These are phyloP conservation scores for Vanacampus margaritifer DNA, from an alignment of 2,113 vertebrate genomes.

Conservation along the genomic window DNA sequence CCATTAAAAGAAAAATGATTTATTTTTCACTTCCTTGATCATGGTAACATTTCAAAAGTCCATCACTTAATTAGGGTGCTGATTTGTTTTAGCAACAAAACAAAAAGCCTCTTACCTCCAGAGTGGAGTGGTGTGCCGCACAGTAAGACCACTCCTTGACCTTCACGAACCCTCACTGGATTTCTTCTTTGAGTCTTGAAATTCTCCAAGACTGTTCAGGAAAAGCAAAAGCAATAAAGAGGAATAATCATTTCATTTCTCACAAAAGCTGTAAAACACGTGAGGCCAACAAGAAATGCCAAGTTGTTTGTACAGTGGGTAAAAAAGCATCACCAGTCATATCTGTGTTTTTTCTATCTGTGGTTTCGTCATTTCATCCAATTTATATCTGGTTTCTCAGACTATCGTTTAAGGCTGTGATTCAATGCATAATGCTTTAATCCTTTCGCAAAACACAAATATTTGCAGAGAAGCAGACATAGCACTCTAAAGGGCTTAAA, in stretches of 20 bases:
- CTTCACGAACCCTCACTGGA: conserved; percentile 88
- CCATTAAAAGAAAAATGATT: not conserved
- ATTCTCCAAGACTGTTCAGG: conserved; percentile 85
- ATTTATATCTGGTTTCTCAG: conserved; percentile 18
- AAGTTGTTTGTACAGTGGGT: conserved; percentile 14
- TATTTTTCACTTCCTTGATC: not conserved
- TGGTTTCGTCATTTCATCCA: not conserved
- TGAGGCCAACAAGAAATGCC: not conserved
- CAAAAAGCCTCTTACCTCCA: conserved; percentile 74
- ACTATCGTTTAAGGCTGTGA: conserved; percentile 7
- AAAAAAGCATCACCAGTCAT: conserved; percentile 4
- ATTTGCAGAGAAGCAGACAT: conserved; percentile 44
- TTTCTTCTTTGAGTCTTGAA: conserved; percentile 88
- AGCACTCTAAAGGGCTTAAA: conserved; percentile 37
- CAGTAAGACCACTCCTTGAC: conserved; percentile 92
- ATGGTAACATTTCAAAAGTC: not conserved
- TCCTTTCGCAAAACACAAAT: conserved; percentile 21
- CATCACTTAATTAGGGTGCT: not conserved
- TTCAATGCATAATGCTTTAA: conserved; percentile 22
- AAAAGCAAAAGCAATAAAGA: conserved; percentile 41
- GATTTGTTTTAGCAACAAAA: too few relatives aligned
- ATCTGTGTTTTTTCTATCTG: conserved; percentile 16
- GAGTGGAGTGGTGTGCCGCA: conserved; percentile 81
- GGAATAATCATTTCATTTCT: conserved; percentile 26
- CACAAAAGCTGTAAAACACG: conserved; percentile 20